These are phyloP conservation scores for Heliconius eleuchia DNA, from an alignment of 1,140 invertebrate species.

Conservation along the genomic window DNA sequence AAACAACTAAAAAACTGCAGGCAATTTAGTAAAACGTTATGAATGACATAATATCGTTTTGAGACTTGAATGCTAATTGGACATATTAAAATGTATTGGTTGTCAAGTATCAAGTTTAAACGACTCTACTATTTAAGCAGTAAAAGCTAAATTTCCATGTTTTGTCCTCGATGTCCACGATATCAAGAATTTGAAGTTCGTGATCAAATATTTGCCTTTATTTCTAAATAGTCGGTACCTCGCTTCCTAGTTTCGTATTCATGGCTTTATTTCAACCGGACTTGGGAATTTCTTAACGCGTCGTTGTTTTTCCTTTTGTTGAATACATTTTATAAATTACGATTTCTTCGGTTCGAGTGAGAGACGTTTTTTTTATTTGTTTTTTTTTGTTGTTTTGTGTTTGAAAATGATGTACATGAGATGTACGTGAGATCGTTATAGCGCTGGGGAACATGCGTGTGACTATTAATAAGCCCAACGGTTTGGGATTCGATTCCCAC, in stretches of 20 bases:
- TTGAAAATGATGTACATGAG: neutral
- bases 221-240: slow-evolving; percentile 29
- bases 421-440: no score
- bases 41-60: slow-evolving; percentile 38
- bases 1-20: neutral
- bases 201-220: slow-evolving; percentile 42
- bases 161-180: neutral
- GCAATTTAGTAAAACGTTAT: slow-evolving; percentile 14
- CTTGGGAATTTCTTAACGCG: slow-evolving; percentile 26
- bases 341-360: neutral
- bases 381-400: neutral
- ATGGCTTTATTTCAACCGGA: slow-evolving; percentile 36
- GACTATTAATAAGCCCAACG: no score
- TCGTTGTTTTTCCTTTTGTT: slow-evolving; percentile 23
- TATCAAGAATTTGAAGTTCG: slow-evolving; percentile 35
- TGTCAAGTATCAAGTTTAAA: neutral
- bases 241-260: slow-evolving; percentile 31
- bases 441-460: no score
- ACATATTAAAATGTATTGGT: slow-evolving; percentile 20
- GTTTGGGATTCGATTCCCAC: no score
- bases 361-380: neutral
- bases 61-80: slow-evolving; percentile 45
- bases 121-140: neutral
- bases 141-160: slow-evolving; percentile 15
- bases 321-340: slow-evolving; percentile 17